Evolutionary conservation across 1,140 invertebrate species (phyloP), one percentile per base, ranked within the genome.

Genomic region (Ganaspis sp.): DNA sequence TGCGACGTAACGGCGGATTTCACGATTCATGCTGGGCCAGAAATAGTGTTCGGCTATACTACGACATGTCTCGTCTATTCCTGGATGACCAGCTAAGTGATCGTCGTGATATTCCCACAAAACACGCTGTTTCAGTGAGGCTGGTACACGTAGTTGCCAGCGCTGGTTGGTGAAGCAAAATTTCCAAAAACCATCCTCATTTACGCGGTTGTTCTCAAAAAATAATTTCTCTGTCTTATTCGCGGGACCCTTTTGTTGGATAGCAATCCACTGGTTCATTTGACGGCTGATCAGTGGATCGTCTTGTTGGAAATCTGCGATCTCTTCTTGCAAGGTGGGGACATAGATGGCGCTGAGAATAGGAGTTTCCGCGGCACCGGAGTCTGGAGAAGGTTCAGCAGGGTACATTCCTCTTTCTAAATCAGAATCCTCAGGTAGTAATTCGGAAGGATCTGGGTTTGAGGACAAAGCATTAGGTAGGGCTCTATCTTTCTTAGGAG

Each of bases 401-500:
- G 38, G 38, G 1, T 4, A 9, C 1, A 40, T 1, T 9, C 4
- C 11, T 1, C 38, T 2, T 9, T 40, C 38, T 11, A 40, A 6
- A 11, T 40, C 38, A 1, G 38, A 9, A 4, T 40, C 38, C 11
- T 1, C 38, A 1, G 38, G 12, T 40, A 1, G 1, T 6, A 1
- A 1, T 2, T 40, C 8, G 1, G 1, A 1, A 1, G 38, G 8
- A 40, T 12, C 38, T 4, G 75, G 78, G n/a, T 76, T 9, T 1
- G 49, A 15, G 1, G 74, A 76, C 0, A 81, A 45, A 1, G 29
- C 37, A 29, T 87, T 84, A 0, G 83, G 70, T 0, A 87, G 70
- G 54, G 87, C 74, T 69, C 87, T 88, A 12, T 79, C 71, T 12
- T 49, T 69, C 9, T 79, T 81, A 0, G 85, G 76, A 26, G 75